Conservation (phyloP, 30 jellyfish, hydroid and myxozoan genomes). For the Chrysaora quinquecirrha region DNA sequence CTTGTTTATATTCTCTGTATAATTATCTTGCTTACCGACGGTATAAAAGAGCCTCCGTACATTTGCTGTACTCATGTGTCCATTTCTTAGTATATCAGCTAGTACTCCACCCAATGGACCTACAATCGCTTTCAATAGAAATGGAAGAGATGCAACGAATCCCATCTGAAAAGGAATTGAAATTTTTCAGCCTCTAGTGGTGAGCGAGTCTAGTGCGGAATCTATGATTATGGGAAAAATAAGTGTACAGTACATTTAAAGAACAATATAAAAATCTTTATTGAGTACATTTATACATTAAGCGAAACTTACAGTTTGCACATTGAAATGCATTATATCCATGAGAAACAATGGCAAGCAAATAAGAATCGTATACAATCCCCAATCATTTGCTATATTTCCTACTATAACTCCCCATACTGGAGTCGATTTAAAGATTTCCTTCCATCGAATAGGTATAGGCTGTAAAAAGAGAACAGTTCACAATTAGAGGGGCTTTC, state of each 20-base stretch:
- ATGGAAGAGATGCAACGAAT: constrained; percentile 96
- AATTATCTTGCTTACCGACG: constrained; percentile 81
- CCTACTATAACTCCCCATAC: constrained; percentile 98
- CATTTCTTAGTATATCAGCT: constrained; percentile 88
- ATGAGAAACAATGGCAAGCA: constrained; percentile 94
- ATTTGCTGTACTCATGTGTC: constrained; percentile 83
- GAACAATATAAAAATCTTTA: no score
- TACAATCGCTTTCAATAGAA: constrained; percentile 91
- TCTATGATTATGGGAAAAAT: no score
- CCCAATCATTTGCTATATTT: constrained; percentile 97
- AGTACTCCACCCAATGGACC: constrained; percentile 96
- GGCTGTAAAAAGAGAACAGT: no score
- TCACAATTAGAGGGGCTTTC: no score
- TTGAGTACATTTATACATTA: no score
- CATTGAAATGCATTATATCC: constrained; percentile 96
- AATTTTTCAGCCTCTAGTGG: no score
- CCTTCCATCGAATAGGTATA: constrained; percentile 82
- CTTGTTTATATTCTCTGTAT: no score
- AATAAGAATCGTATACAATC: constrained; percentile 89
- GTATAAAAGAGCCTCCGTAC: constrained; percentile 86
- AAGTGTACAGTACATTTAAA: no score
- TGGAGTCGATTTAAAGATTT: constrained; percentile 84
- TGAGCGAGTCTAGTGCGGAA: no score
- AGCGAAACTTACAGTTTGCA: constrained; percentile 79
- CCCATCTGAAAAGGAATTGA: constrained; percentile 92